Base-by-base conservation (phyloP, 1,140 invertebrate species). In the Hyphantria cunea region DNA sequence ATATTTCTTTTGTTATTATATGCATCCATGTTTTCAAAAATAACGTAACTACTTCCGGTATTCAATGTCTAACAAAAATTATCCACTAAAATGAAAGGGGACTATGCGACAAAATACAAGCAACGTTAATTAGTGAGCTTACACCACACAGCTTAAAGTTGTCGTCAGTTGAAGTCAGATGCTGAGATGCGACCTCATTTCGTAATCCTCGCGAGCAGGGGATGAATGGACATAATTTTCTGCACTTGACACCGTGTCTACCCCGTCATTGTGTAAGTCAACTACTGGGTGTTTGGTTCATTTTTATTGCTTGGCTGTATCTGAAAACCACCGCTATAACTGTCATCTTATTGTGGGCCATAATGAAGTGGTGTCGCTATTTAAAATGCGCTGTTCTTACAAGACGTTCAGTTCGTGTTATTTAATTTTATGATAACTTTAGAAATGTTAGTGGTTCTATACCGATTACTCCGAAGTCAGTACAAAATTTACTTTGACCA, bases 171-270 rank as follows among this genome's bases (percentile, higher is more conserved):
- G 72, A 68, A 70, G 65, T 73, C 68, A 72, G 69, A 64, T 52
- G 64, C 65, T 78, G 75, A 78, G 79, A 86, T 78, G 77, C 81
- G 83, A 76, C 78, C 84, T 59, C 82, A 70, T 86, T 85, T 77
- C 76, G 70, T 87, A 87, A 89, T 83, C 86, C 82, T 74, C 74
- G 69, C 55, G 67, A 66, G 66, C 81, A 58, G 75, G 68, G 72
- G 81, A 75, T 89, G 82, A 89, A 89, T 86, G 81, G 86, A 87
- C 80, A 89, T 84, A 86, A 89, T 89, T 89, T 89, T 82, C 86
- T 84, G 84, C 73, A 84, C 84, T 89, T 87, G 84, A 89, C 84
- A 86, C 80, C 73, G 78, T 72, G 75, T 85, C 84, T 82, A 69
- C 71, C 68, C 60, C 70, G 72, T 80, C 83, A 86, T 86, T 84